Conservation (phyloP, 2,888 invertebrate species). For the Mactromeris polynyma region DNA sequence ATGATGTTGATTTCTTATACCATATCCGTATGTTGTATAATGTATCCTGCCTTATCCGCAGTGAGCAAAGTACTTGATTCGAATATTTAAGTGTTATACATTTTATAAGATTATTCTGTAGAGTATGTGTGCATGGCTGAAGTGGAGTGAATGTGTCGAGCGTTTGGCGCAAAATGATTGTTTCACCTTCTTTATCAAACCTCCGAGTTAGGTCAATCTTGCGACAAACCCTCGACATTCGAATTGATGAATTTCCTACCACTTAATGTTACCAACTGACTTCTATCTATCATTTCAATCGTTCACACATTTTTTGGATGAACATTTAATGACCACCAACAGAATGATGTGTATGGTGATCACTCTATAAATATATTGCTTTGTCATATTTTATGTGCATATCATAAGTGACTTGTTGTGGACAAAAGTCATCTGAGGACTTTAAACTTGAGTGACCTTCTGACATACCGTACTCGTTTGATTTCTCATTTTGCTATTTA, state of each 20-base stretch:
- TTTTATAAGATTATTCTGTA: too few relatives aligned
- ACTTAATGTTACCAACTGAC: background rate
- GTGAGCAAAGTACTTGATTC: too few relatives aligned
- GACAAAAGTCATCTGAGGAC: conserved; percentile 29
- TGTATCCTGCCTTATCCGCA: too few relatives aligned
- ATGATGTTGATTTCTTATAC: too few relatives aligned
- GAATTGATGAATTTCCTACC: background rate
- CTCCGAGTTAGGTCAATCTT: too few relatives aligned
- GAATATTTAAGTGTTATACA: too few relatives aligned
- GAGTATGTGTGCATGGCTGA: too few relatives aligned
- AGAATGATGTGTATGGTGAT: background rate
- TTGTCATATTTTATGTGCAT: conserved; percentile 35
- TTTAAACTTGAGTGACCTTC: conserved; percentile 30
- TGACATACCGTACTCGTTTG: background rate
- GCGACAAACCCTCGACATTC: too few relatives aligned
- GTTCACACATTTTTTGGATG: background rate
- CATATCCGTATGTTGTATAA: too few relatives aligned
- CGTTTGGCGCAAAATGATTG: too few relatives aligned
- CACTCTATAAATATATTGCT: background rate
- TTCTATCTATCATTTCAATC: background rate
- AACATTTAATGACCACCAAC: conserved; percentile 14
- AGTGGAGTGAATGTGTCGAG: too few relatives aligned
- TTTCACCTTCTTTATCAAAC: too few relatives aligned
- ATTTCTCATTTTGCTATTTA: background rate
- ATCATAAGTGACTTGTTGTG: background rate